Evolutionary conservation across 2,888 invertebrate species (phyloP).

Genomic region (Sarcophaga rosellei): DNA sequence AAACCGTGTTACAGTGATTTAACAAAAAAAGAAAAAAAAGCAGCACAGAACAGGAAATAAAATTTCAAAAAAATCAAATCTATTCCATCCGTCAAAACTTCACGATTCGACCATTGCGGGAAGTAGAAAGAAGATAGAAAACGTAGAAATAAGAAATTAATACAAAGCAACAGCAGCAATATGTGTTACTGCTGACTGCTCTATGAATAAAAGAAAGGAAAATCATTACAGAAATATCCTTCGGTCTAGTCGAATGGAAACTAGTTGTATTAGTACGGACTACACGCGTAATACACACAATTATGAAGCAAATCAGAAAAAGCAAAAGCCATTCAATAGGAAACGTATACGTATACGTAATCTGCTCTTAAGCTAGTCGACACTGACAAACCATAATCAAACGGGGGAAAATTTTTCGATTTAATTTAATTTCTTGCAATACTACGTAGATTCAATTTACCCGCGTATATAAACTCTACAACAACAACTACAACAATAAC

Average conservation of each 20-base stretch:
- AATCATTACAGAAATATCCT: slow-evolving; percentile 33
- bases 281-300: slow-evolving; percentile 15
- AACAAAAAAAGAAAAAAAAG: slow-evolving; percentile 9
- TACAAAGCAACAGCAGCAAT: not conserved
- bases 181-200: not conserved
- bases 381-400: slow-evolving; percentile 22
- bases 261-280: not conserved
- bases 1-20: slow-evolving; percentile 32
- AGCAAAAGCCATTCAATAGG: not conserved
- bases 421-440: slow-evolving; percentile 79
- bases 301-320: not conserved
- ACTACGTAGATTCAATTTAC: slow-evolving; percentile 78
- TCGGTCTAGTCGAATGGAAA: slow-evolving; percentile 28
- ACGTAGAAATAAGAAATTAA: not conserved
- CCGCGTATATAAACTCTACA: slow-evolving; percentile 65
- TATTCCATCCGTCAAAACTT: slow-evolving; percentile 20
- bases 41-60: not conserved
- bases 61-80: not conserved
- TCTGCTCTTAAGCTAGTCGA: not conserved
- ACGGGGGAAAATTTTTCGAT: slow-evolving; percentile 72
- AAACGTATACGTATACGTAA: not conserved
- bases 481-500: not conserved
- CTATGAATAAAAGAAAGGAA: not conserved
- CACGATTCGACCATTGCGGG: not conserved
- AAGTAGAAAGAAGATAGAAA: not conserved